Evolutionary conservation across 2,797 vertebrate genomes (phyloP).

Genomic region (Artibeus lituratus): DNA sequence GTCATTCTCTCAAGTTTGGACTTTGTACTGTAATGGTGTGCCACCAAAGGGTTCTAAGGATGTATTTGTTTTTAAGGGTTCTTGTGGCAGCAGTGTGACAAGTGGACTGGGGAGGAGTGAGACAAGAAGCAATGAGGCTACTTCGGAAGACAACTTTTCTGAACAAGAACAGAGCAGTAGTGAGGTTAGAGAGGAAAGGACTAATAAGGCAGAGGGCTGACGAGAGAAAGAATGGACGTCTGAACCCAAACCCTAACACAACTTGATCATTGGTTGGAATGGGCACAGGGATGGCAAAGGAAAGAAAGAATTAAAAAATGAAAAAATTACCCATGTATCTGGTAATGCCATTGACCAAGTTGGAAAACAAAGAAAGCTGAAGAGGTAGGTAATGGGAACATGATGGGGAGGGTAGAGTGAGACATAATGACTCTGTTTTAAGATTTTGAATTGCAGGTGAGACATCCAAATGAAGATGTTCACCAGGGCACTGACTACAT

Average conservation of each 20-base stretch:
- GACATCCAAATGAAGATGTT: background rate
- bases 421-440: background rate
- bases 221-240: background rate
- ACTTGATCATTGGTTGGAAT: background rate
- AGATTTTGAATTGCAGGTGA: constrained; percentile 18
- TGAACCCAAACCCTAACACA: background rate
- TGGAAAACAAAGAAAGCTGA: background rate
- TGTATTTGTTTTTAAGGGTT: background rate
- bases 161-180: background rate
- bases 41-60: background rate
- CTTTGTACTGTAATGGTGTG: background rate
- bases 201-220: background rate
- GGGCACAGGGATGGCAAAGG: background rate
- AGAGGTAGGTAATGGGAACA: background rate
- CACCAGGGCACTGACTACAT: background rate
- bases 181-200: background rate
- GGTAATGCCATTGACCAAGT: background rate
- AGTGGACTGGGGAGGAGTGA: background rate
- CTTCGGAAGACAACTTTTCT: background rate
- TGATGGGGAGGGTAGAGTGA: background rate
- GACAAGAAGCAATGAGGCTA: background rate
- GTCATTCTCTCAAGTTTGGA: background rate
- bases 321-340: background rate
- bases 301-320: background rate
- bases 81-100: background rate